Percentiles rank a stretch among this genome's conserved stretches.
phyloP scores from a whole-genome alignment of 2,113 vertebrate genomes.

The Brachionichthys hirsutus region DNA sequence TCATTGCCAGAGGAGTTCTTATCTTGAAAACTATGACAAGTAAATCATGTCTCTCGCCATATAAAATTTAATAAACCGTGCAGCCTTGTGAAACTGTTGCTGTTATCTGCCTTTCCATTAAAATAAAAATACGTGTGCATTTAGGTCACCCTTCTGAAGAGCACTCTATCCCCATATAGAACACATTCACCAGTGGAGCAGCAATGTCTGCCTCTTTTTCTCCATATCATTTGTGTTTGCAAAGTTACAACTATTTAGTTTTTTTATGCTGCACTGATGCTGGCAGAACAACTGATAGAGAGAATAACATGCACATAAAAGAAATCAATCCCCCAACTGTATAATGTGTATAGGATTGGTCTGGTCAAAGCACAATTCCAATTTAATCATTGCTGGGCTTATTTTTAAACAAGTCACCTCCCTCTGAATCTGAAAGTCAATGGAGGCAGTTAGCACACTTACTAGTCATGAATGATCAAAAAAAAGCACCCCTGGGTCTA shows the following conservation, averaged over 20 bases:
- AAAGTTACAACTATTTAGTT: too few relatives aligned
- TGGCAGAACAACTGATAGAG: not conserved
- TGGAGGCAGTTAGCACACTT: conserved; percentile 54
- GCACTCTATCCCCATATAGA: conserved; percentile 16
- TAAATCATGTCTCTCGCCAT: conserved; percentile 30
- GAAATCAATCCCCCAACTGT: not conserved
- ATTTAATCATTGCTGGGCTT: conserved; percentile 7
- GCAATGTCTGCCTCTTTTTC: conserved; percentile 14
- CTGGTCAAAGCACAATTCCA: not conserved
- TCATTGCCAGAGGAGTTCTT: conserved; percentile 55
- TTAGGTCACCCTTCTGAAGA: conserved; percentile 37
- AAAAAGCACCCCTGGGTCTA: conserved; percentile 32
- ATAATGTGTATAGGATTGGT: conserved; percentile 1
- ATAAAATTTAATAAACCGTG: conserved; percentile 22
- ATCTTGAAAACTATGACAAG: conserved; percentile 51
- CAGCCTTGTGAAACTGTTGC: conserved; percentile 40
- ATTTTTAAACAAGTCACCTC: conserved; percentile 45
- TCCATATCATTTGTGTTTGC: not conserved
- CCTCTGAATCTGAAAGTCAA: conserved; percentile 57
- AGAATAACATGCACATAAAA: not conserved
- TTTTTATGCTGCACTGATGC: conserved; percentile 10
- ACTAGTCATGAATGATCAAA: conserved; percentile 55
- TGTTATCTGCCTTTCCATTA: conserved; percentile 25
- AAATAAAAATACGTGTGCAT: conserved; percentile 25
- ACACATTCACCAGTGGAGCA: not conserved